Conservation (phyloP, 1,140 invertebrate species). For the Dinothrombium tinctorium region DNA sequence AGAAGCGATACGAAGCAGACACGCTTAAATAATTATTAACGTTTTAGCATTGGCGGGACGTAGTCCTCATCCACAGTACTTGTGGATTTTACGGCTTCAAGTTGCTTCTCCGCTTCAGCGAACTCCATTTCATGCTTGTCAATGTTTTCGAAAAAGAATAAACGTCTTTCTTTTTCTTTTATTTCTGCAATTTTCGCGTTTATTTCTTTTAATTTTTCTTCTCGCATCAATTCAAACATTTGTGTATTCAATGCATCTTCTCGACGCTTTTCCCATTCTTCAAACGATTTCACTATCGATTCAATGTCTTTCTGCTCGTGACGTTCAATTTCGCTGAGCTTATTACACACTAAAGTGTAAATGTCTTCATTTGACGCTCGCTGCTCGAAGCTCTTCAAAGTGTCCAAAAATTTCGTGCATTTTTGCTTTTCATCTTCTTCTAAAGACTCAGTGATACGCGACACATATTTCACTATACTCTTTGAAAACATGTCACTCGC, state of each 20-base stretch:
- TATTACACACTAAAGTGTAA: not conserved
- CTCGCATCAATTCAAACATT: constrained; percentile 14
- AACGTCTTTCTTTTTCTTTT: constrained; percentile 18
- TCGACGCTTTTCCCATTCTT: constrained; percentile 17
- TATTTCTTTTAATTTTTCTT: constrained; percentile 16
- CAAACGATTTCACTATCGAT: constrained; percentile 13
- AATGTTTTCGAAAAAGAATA: constrained; percentile 24
- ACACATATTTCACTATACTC: not conserved
- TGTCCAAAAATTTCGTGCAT: not conserved
- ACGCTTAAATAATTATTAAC: too few species aligned
- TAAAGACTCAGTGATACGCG: not conserved
- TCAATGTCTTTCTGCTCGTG: constrained; percentile 15
- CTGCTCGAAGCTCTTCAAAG: not conserved
- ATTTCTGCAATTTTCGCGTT: constrained; percentile 18
- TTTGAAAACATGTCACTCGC: not conserved
- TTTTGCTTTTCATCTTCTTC: not conserved
- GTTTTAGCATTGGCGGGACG: constrained; percentile 10
- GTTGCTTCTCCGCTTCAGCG: constrained; percentile 6
- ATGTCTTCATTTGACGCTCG: not conserved
- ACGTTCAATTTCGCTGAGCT: not conserved
- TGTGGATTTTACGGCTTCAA: constrained; percentile 5
- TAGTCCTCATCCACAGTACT: constrained; percentile 11
- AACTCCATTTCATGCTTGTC: constrained; percentile 16
- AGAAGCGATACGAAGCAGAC: too few species aligned
- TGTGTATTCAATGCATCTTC: constrained; percentile 17